These are phyloP conservation scores for Carettochelys insculpta DNA, from an alignment of 2,113 vertebrate species.

Conservation along the genomic window DNA sequence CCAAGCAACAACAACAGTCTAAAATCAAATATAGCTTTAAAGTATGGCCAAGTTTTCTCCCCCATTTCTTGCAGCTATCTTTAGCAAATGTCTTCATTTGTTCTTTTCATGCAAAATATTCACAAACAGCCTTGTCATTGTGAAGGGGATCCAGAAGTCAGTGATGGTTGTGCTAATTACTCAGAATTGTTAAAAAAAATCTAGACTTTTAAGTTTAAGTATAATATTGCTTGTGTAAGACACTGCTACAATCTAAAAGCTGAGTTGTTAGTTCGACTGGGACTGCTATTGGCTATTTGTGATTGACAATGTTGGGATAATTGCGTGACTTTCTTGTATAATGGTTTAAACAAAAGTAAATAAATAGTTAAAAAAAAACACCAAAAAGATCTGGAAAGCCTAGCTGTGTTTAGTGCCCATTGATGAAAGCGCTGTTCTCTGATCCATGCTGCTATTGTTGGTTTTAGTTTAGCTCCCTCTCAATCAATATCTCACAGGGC, in stretches of 20 bases:
- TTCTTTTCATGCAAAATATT: conserved; percentile 51
- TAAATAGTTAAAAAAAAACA: neutral
- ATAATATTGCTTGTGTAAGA: conserved; percentile 54
- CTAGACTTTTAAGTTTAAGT: conserved; percentile 52
- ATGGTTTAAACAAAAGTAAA: conserved; percentile 68
- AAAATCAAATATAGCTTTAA: conserved; percentile 49
- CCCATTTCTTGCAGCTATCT: conserved; percentile 37
- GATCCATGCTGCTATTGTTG: conserved; percentile 85
- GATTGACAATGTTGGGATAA: conserved; percentile 54
- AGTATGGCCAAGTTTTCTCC: neutral
- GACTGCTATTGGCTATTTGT: conserved; percentile 26
- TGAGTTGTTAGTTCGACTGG: conserved; percentile 2
- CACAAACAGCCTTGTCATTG: conserved; percentile 55
- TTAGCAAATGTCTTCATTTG: conserved; percentile 58
- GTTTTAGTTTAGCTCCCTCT: conserved; percentile 90
- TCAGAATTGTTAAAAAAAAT: conserved; percentile 26
- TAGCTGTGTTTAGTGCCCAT: conserved; percentile 67
- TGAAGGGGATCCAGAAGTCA: conserved; percentile 40
- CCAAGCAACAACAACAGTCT: conserved; percentile 48
- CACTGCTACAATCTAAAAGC: conserved; percentile 50
- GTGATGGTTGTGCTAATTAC: conserved; percentile 59
- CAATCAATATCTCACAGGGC: conserved; percentile 89
- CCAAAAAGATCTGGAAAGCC: conserved; percentile 39
- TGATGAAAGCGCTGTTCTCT: conserved; percentile 74
- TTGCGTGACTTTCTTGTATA: conserved; percentile 63